phyloP scores from a whole-genome alignment of 2,113 vertebrate species.

The Chaetops frenatus region DNA sequence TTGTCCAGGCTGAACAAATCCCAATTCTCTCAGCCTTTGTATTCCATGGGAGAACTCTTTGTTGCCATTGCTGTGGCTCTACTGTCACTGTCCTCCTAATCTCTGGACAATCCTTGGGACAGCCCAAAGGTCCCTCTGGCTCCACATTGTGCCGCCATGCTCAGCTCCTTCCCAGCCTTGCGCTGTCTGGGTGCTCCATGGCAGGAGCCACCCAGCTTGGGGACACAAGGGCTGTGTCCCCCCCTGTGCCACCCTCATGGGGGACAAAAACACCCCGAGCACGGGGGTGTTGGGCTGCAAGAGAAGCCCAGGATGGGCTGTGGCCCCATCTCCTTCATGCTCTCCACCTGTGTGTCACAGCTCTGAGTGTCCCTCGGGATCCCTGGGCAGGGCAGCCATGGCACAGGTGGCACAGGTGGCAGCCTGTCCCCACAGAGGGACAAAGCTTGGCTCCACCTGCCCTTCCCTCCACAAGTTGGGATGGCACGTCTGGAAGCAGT shows the following conservation, averaged over 20 bases:
- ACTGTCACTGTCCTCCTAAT: background rate
- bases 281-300: background rate
- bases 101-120: background rate
- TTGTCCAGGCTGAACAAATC: background rate
- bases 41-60: background rate
- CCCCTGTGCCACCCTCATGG: background rate
- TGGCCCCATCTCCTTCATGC: background rate
- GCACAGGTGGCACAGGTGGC: background rate
- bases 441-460: background rate
- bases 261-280: rapidly evolving
- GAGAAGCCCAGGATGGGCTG: background rate
- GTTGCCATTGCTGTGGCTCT: background rate
- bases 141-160: background rate
- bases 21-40: background rate
- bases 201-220: background rate
- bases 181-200: background rate
- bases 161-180: background rate
- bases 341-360: background rate
- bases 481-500: background rate
- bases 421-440: background rate
- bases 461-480: background rate
- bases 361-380: background rate
- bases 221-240: background rate
- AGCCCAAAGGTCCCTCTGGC: background rate
- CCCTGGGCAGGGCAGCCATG: background rate